Evolutionary conservation across 2,797 vertebrate species (phyloP).

Genomic region (Pangasius mekongensis): DNA sequence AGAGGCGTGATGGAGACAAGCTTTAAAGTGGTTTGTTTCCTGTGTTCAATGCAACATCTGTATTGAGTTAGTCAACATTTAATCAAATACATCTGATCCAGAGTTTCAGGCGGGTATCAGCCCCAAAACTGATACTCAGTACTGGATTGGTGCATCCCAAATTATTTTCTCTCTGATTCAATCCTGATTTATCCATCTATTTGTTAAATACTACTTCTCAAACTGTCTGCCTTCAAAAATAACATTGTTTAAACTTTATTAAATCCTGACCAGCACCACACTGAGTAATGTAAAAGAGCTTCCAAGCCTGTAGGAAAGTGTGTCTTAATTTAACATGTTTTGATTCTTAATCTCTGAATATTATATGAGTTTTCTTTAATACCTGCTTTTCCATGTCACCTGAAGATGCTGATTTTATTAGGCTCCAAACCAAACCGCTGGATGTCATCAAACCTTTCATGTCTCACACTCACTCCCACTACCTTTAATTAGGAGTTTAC

Average conservation of each 20-base stretch:
- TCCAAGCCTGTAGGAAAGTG: not conserved
- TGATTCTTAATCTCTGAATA: not conserved
- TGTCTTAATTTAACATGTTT: not conserved
- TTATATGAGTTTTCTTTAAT: not conserved
- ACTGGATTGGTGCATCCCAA: not conserved
- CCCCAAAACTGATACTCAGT: not conserved
- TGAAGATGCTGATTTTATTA: constrained; percentile 37
- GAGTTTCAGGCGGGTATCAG: not conserved
- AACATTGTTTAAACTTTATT: not conserved
- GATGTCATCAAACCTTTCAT: constrained; percentile 71
- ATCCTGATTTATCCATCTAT: not conserved
- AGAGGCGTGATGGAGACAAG: not conserved
- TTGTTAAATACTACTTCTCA: not conserved
- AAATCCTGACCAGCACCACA: not conserved
- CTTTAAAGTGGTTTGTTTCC: not conserved
- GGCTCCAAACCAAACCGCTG: constrained; percentile 34
- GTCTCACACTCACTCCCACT: constrained; percentile 88
- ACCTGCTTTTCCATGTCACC: not conserved
- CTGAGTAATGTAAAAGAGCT: not conserved
- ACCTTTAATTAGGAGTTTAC: constrained; percentile 99
- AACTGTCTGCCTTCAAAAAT: not conserved
- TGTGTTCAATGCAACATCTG: not conserved
- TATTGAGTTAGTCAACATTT: not conserved
- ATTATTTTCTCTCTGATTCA: not conserved
- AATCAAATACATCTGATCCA: not conserved